Base-by-base conservation (phyloP, 1,140 invertebrate genomes). In the Tetramorium alpestre region DNA sequence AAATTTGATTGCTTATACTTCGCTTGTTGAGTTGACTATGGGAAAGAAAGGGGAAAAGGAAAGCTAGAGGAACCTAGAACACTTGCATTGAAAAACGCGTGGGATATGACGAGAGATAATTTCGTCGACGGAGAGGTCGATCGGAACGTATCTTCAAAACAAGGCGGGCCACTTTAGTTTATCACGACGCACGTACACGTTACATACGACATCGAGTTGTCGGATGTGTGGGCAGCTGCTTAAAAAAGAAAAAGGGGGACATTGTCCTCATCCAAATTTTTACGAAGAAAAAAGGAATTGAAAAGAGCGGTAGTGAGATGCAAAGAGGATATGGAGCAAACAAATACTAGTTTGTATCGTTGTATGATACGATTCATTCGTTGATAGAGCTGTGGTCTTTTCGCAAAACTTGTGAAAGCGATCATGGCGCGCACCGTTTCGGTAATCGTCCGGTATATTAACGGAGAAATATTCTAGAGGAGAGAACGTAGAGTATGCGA, bases 341-440 rank as follows among this genome's bases (percentile, higher is more conserved):
- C 38, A 72, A 70, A 60, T 78, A 85, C 47, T 86, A 91, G 86
- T 91, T 90, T 91, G 88, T 92, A 92, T 93, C 89, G 89, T 90
- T 91, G 76, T 90, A 90, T 89, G 88, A 72, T 90, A 88, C 85
- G 87, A 78, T 77, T 60, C 54, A 87, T 86, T 87, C 81, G 87
- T 91, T 91, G 81, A 89, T 86, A 80, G 85, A 90, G 89, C 90
- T 91, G 60, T 90, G 86, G 85, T 91, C 87, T 86, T 87, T 93
- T 87, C 69, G 72, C 86, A 70, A 51, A 76, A 62, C 51, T 77
- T 82, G 58, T 78, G 65, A 56, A 76, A 88, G 51, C 58, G 65
- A 78, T 88, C 78, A 67, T 72, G 62, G 25, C 70, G 13, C 3
- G 60, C 18, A 49, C 41, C 47, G 16, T 73, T 60, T 73, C 28